phyloP scores from a whole-genome alignment of 2,797 vertebrate genomes.

The Eulemur rubriventer region DNA sequence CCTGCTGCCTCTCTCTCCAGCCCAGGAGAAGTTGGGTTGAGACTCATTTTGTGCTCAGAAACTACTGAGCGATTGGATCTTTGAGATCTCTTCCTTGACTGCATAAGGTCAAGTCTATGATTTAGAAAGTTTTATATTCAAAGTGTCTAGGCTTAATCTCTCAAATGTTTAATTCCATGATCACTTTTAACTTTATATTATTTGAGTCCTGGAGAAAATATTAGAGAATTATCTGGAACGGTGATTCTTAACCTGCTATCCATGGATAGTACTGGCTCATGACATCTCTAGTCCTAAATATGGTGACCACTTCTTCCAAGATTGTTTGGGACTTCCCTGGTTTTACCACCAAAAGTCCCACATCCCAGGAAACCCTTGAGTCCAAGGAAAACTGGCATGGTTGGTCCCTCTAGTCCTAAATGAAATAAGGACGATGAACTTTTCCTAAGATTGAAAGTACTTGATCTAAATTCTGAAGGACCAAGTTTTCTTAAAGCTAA shows the following conservation, averaged over 20 bases:
- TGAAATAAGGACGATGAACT: neutral
- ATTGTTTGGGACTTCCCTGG: neutral
- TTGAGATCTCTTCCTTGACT: neutral
- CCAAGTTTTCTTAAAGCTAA: neutral
- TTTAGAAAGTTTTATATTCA: neutral
- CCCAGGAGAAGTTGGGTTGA: neutral
- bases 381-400: neutral
- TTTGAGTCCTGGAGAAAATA: neutral
- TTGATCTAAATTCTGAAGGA: slow-evolving; percentile 44
- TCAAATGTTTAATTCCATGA: neutral
- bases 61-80: neutral
- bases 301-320: neutral
- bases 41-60: neutral
- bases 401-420: neutral
- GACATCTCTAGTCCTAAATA: neutral
- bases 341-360: neutral
- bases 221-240: neutral
- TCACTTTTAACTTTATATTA: neutral
- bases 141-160: neutral
- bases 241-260: neutral
- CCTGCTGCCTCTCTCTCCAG: neutral
- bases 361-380: neutral
- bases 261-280: neutral
- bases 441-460: neutral
- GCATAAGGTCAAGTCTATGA: neutral